Evolutionary conservation across 1,140 invertebrate genomes (phyloP).

Genomic region (Gerris buenoi): DNA sequence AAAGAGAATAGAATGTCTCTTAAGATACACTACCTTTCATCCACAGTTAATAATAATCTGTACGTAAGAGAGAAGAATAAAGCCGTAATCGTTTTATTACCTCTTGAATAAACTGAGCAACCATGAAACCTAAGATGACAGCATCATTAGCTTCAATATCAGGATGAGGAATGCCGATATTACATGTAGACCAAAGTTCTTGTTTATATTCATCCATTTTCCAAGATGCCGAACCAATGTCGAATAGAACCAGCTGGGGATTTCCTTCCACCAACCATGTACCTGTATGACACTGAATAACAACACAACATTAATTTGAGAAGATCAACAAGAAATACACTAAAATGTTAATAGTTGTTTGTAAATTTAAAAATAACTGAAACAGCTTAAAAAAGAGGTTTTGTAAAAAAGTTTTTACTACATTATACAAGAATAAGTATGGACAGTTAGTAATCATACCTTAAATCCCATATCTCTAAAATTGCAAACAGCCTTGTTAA

Average conservation of each 20-base stretch:
- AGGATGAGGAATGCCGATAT: constrained; percentile 84
- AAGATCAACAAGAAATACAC: too few relatives aligned
- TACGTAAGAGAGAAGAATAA: not conserved
- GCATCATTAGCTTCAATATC: constrained; percentile 96
- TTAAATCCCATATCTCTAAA: constrained; percentile 79
- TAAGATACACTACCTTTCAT: not conserved
- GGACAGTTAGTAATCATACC: too few relatives aligned
- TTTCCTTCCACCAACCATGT: constrained; percentile 98
- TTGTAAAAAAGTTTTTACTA: too few relatives aligned
- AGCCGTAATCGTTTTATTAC: constrained; percentile 34
- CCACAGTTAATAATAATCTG: not conserved
- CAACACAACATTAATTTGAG: too few relatives aligned
- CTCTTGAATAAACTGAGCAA: constrained; percentile 82
- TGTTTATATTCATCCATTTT: constrained; percentile 92
- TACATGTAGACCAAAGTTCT: constrained; percentile 73
- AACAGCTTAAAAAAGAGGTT: too few relatives aligned
- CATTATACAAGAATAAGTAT: too few relatives aligned
- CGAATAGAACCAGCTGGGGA: constrained; percentile 93
- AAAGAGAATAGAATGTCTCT: too few relatives aligned
- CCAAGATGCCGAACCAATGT: constrained; percentile 91
- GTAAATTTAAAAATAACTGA: too few relatives aligned
- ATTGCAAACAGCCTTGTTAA: constrained; percentile 63
- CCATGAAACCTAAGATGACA: constrained; percentile 89
- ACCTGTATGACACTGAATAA: constrained; percentile 64
- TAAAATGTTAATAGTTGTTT: too few relatives aligned